A percentile compares a stretch with the other conserved stretches of the same genome.
phyloP scores from a whole-genome alignment of 2,797 vertebrate species.

The Eospalax fontanierii region DNA sequence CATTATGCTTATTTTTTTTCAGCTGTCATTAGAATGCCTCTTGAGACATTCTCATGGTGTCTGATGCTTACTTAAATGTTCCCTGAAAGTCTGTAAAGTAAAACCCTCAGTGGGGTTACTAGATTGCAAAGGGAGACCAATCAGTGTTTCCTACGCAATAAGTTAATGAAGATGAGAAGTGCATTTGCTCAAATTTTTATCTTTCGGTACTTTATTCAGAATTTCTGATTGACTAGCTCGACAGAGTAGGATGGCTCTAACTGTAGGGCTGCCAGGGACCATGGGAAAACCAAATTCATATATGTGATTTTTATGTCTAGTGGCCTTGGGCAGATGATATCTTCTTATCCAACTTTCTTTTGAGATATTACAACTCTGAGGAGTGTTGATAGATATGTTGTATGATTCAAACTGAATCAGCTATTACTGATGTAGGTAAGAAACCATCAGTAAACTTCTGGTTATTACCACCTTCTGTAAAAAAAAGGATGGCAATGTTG shows the following conservation, averaged over 20 bases:
- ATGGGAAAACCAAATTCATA: slow-evolving; percentile 13
- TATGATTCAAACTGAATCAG: slow-evolving; percentile 79
- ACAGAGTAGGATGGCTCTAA: slow-evolving; percentile 45
- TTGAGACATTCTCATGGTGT: slow-evolving; percentile 46
- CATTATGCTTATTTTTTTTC: slow-evolving; percentile 59
- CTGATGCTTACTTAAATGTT: slow-evolving; percentile 20
- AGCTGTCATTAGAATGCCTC: slow-evolving; percentile 6
- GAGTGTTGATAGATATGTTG: slow-evolving; percentile 40
- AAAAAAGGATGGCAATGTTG: slow-evolving; percentile 56
- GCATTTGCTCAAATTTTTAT: slow-evolving; percentile 59
- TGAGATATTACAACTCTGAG: slow-evolving; percentile 69
- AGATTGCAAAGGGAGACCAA: slow-evolving; percentile 59
- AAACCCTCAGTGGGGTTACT: slow-evolving; percentile 9
- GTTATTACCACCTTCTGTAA: slow-evolving; percentile 74
- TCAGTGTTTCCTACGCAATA: slow-evolving; percentile 23
- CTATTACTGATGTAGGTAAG: slow-evolving; percentile 55
- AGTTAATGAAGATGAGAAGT: slow-evolving; percentile 55
- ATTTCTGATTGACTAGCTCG: slow-evolving; percentile 68
- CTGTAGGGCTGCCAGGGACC: slow-evolving; percentile 20
- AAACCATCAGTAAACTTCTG: slow-evolving; percentile 76
- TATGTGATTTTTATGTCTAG: slow-evolving; percentile 16
- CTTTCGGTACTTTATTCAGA: slow-evolving; percentile 52
- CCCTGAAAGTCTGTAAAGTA: slow-evolving; percentile 58
- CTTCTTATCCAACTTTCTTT: slow-evolving; percentile 74
- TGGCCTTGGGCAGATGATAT: slow-evolving; percentile 76